Percentiles rank a stretch among this genome's conserved stretches.
Conservation (phyloP, 2,113 vertebrate genomes). For the Psilopsiagon aymara region DNA sequence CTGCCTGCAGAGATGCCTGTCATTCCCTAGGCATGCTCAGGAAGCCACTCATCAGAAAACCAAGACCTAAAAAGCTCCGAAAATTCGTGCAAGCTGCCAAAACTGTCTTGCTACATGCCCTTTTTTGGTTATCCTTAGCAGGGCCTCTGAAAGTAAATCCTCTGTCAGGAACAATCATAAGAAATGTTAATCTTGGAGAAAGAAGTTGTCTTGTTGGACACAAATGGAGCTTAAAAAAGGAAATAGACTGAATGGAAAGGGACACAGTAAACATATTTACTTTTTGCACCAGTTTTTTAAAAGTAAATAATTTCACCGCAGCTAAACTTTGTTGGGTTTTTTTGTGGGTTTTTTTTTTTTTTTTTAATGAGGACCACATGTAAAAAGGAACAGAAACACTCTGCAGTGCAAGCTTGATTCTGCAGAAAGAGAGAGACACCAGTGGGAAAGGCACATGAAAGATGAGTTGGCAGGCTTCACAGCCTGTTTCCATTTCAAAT, state of each 20-base stretch:
- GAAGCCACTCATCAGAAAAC: constrained; percentile 82
- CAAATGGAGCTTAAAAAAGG: constrained; percentile 59
- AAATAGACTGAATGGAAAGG: constrained; percentile 44
- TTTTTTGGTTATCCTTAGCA: constrained; percentile 89
- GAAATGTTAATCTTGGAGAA: constrained; percentile 87
- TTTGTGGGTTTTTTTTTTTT: not conserved
- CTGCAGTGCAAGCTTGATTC: constrained; percentile 34
- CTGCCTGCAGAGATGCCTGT: constrained; percentile 81
- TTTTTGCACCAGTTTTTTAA: not conserved
- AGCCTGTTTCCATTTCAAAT: not conserved
- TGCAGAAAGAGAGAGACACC: constrained; percentile 12
- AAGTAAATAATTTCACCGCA: not conserved
- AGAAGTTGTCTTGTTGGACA: constrained; percentile 73
- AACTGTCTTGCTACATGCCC: constrained; percentile 83
- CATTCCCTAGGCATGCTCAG: constrained; percentile 85
- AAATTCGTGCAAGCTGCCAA: constrained; percentile 80
- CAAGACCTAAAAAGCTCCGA: constrained; percentile 82
- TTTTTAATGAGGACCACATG: constrained; percentile 65
- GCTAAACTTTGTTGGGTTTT: not conserved
- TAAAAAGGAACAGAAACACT: constrained; percentile 53
- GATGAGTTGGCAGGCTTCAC: constrained; percentile 23
- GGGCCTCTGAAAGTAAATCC: constrained; percentile 87
- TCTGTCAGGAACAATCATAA: constrained; percentile 88
- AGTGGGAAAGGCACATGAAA: constrained; percentile 48
- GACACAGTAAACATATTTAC: constrained; percentile 30